phyloP scores from a whole-genome alignment of 2,888 invertebrate genomes.

The Apamea monoglypha region DNA sequence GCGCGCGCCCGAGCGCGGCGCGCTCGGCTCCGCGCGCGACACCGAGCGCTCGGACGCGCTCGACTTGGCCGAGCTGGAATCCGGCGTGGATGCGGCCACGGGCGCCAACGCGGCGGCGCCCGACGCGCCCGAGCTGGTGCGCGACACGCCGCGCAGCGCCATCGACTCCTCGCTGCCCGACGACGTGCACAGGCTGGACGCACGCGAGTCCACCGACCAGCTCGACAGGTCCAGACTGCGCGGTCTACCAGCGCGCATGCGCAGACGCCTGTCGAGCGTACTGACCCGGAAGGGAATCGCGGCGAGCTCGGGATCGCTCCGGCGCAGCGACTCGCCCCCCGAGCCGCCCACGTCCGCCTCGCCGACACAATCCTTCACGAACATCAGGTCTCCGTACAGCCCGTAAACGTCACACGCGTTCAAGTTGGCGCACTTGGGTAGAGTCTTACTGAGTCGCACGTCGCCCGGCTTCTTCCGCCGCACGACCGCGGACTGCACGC shows the following conservation, averaged over 20 bases:
- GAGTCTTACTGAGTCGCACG: constrained; percentile 93
- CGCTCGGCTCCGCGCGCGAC: constrained; percentile 81
- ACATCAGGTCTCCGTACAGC: constrained; percentile 96
- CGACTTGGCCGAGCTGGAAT: constrained; percentile 84
- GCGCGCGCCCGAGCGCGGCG: constrained; percentile 79
- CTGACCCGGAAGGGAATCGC: constrained; percentile 95
- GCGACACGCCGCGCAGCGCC: constrained; percentile 93
- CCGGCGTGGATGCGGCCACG: constrained; percentile 87
- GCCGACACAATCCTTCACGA: constrained; percentile 96
- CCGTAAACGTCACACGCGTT: constrained; percentile 96
- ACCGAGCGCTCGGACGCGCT: constrained; percentile 83
- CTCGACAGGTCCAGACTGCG: constrained; percentile 95
- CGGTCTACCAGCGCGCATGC: constrained; percentile 95
- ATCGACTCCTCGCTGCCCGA: constrained; percentile 97
- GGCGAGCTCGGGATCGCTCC: constrained; percentile 96
- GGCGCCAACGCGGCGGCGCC: constrained; percentile 91
- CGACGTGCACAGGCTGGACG: constrained; percentile 95
- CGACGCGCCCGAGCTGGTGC: constrained; percentile 94
- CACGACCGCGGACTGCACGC: constrained; percentile 85
- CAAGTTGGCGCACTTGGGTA: constrained; percentile 93
- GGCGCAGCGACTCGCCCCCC: constrained; percentile 93
- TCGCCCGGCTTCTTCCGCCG: constrained; percentile 87
- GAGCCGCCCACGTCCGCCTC: constrained; percentile 93
- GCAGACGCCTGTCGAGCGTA: constrained; percentile 94
- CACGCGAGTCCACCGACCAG: constrained; percentile 96